Evolutionary conservation across 2,113 vertebrate genomes (phyloP).

Genomic region (Anser brachyrhynchus): DNA sequence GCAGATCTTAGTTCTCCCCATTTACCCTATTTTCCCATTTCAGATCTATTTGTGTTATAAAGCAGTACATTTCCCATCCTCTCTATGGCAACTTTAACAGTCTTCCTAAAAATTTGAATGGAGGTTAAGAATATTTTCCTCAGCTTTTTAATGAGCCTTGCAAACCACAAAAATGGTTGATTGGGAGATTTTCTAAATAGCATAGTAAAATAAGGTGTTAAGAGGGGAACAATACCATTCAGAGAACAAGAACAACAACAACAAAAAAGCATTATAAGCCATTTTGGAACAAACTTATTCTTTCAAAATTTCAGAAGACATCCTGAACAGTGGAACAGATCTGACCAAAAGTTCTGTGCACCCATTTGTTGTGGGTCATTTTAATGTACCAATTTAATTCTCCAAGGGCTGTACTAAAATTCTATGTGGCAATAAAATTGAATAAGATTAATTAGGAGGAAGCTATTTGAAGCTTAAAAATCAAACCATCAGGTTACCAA

Average conservation of each 20-base stretch:
- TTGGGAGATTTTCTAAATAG: not conserved
- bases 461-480: not conserved
- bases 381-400: not conserved
- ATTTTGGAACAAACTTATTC: not conserved
- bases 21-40: not conserved
- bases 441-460: not conserved
- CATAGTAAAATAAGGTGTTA: not conserved
- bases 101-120: not conserved
- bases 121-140: not conserved
- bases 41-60: not conserved
- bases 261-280: rapidly evolving
- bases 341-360: not conserved
- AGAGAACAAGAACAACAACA: not conserved
- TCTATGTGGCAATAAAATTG: rapidly evolving
- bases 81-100: not conserved
- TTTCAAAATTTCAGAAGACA: rapidly evolving
- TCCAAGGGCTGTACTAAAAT: not conserved
- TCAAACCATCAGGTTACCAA: not conserved
- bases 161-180: not conserved
- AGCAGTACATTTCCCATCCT: not conserved
- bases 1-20: not conserved
- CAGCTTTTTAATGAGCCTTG: not conserved
- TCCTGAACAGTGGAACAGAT: rapidly evolving
- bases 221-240: not conserved
- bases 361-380: not conserved